A percentile compares a stretch with the other conserved stretches of the same genome.
These are phyloP conservation scores for Meleagris gallopavo DNA, from an alignment of 2,113 vertebrate species.

Conservation along the genomic window DNA sequence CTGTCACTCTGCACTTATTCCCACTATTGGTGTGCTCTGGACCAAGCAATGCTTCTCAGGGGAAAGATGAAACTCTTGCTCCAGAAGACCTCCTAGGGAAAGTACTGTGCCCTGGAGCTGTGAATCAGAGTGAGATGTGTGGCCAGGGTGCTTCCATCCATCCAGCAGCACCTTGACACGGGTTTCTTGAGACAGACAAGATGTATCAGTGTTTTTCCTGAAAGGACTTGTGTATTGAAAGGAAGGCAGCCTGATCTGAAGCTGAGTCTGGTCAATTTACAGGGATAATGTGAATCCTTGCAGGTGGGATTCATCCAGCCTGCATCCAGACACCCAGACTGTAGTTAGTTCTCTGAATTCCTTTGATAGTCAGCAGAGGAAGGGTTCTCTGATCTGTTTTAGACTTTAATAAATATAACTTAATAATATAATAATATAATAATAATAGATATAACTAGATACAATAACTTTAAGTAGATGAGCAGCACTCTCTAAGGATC, in stretches of 20 bases:
- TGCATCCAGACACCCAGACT: background rate
- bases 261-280: background rate
- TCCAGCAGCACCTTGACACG: background rate
- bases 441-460: too few species aligned
- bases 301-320: background rate
- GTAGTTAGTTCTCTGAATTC: background rate
- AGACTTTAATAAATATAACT: background rate
- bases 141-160: background rate
- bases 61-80: background rate
- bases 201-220: background rate
- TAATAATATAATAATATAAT: too few species aligned
- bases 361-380: background rate
- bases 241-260: background rate
- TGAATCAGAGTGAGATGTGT: background rate
- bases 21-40: background rate
- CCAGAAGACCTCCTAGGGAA: background rate
- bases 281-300: background rate
- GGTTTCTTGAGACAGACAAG: background rate
- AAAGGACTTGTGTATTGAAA: background rate
- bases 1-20: background rate
- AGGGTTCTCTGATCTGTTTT: background rate
- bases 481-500: background rate
- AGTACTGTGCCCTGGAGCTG: background rate
- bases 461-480: constrained; percentile 5
- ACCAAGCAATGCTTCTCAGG: background rate